Conservation (phyloP, 2,113 vertebrate species). For the Cygnus buccinator region DNA sequence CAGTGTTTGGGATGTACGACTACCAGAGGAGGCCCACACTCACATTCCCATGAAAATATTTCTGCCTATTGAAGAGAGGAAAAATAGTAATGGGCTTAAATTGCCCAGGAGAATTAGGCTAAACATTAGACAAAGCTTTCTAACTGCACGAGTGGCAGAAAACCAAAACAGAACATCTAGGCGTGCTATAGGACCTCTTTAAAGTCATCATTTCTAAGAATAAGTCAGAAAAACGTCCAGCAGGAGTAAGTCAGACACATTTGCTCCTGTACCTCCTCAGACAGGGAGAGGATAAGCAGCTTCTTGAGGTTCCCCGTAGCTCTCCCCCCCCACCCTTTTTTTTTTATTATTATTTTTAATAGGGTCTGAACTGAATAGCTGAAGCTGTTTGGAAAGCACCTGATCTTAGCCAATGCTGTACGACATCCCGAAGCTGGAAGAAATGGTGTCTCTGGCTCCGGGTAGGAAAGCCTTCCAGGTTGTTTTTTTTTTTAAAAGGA, state of each 20-base stretch:
- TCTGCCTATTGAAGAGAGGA: neutral
- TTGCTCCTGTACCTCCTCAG: neutral
- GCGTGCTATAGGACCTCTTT: neutral
- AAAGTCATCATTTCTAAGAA: neutral
- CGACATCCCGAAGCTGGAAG: neutral
- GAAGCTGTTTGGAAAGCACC: neutral
- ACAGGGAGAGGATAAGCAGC: accelerated
- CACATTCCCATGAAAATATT: neutral
- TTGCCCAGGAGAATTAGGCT: neutral
- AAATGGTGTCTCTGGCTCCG: accelerated
- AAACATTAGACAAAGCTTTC: neutral
- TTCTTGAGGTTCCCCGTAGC: neutral
- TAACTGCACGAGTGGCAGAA: neutral
- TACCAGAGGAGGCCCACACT: neutral
- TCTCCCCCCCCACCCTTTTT: no score
- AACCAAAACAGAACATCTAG: neutral
- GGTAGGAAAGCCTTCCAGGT: neutral
- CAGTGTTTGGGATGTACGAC: accelerated
- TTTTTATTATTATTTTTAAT: neutral
- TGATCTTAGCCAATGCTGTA: accelerated
- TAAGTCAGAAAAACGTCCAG: neutral
- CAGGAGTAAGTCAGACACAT: neutral
- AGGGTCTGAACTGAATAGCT: neutral
- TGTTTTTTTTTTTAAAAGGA: neutral
- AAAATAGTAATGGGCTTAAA: neutral